Percentiles rank a stretch among this genome's conserved stretches.
Evolutionary conservation across 2,797 vertebrate genomes (phyloP).

Genomic region (Pagetopsis macropterus): DNA sequence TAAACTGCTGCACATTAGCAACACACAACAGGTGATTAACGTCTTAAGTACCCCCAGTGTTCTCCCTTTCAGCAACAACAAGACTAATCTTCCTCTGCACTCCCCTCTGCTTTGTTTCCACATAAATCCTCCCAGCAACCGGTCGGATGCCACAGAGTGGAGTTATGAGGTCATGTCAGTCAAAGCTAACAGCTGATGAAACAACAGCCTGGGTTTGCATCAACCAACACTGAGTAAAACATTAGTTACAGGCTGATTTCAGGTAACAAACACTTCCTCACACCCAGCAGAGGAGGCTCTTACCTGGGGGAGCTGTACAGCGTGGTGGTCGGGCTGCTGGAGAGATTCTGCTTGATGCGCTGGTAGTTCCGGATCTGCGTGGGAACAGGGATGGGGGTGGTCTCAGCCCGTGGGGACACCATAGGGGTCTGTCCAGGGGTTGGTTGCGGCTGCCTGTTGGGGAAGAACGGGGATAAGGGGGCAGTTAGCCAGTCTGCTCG

Average conservation of each 20-base stretch:
- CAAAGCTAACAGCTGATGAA: conserved; percentile 56
- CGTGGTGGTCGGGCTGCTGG: conserved; percentile 88
- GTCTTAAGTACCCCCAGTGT: not conserved
- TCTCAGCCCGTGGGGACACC: conserved; percentile 90
- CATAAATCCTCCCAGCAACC: conserved; percentile 23
- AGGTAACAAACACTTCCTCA: not conserved
- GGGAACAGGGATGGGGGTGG: conserved; percentile 94
- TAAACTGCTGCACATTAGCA: not conserved
- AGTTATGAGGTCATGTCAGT: conserved; percentile 47
- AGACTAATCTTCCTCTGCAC: conserved; percentile 11
- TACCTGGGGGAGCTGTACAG: conserved; percentile 93
- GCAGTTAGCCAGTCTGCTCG: conserved; percentile 45
- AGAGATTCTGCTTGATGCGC: conserved; percentile 97
- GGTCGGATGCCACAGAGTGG: not conserved
- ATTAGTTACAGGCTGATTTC: not conserved
- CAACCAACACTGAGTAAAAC: not conserved
- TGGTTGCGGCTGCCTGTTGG: conserved; percentile 76
- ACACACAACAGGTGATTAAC: conserved; percentile 19
- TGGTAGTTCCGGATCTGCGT: conserved; percentile 98
- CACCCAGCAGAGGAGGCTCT: conserved; percentile 18
- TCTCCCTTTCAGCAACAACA: conserved; percentile 15
- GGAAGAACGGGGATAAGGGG: conserved; percentile 34
- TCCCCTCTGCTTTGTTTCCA: conserved; percentile 24
- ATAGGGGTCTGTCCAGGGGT: conserved; percentile 79
- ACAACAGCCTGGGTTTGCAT: conserved; percentile 20